Evolutionary conservation across 2,797 vertebrate species (phyloP).

Genomic region (Dallia pectoralis): DNA sequence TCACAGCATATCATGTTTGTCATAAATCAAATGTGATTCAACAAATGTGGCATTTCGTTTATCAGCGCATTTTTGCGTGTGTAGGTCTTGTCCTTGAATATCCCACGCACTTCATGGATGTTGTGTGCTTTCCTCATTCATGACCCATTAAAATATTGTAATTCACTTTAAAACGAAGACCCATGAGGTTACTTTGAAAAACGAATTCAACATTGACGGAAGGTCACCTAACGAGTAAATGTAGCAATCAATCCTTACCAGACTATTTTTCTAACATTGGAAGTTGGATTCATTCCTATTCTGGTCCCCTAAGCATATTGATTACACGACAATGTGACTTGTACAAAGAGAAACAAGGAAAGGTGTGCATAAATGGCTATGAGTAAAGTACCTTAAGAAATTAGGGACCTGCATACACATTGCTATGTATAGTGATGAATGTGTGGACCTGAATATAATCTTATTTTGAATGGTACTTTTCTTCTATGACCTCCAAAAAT

Average conservation of each 20-base stretch:
- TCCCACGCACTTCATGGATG: slow-evolving; percentile 18
- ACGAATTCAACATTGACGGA: slow-evolving; percentile 25
- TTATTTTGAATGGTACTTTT: background rate
- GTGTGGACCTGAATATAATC: background rate
- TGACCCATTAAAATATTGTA: slow-evolving; percentile 25
- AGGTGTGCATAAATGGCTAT: background rate
- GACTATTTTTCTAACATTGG: slow-evolving; percentile 8
- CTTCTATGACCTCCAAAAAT: background rate
- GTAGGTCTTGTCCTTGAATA: slow-evolving; percentile 21
- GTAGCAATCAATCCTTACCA: slow-evolving; percentile 5
- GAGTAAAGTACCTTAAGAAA: background rate
- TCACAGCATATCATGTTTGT: background rate
- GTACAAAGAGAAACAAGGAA: background rate
- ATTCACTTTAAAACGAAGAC: slow-evolving; percentile 28
- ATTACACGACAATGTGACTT: slow-evolving; percentile 4
- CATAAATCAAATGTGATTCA: background rate
- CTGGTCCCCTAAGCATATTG: slow-evolving; percentile 2
- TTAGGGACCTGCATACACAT: background rate
- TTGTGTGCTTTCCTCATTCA: slow-evolving; percentile 15
- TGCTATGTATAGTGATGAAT: background rate
- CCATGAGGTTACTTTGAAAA: slow-evolving; percentile 17
- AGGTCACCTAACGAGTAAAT: slow-evolving; percentile 24
- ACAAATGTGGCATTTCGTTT: background rate
- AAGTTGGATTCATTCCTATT: background rate
- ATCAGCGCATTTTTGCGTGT: background rate